These are phyloP conservation scores for Pelodiscus sinensis DNA, from an alignment of 2,113 vertebrate species.

Conservation along the genomic window DNA sequence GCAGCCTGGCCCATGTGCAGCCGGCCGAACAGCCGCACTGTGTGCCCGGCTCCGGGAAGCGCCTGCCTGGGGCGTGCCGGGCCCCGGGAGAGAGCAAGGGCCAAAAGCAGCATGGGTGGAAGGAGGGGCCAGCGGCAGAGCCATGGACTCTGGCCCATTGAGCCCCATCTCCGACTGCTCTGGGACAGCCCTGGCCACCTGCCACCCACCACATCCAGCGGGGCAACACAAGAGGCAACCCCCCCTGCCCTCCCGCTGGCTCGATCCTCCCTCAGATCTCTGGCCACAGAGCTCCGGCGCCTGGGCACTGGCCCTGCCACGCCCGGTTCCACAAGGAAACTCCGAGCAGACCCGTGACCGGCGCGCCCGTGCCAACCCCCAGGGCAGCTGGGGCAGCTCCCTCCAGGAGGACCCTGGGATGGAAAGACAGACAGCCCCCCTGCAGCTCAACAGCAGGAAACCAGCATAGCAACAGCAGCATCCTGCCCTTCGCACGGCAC, in stretches of 20 bases:
- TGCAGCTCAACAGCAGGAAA: background rate
- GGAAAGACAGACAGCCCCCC: background rate
- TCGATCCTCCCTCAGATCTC: background rate
- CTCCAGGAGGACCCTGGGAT: background rate
- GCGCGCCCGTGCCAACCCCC: background rate
- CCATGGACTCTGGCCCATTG: background rate
- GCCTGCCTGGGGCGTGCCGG: constrained; percentile 3
- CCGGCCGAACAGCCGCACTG: background rate
- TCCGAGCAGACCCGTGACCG: background rate
- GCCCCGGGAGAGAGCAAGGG: background rate
- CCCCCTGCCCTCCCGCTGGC: no score
- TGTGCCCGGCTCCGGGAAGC: constrained; percentile 19
- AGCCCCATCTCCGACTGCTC: background rate
- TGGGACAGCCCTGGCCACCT: no score
- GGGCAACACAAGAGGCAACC: no score
- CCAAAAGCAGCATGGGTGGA: fast-evolving
- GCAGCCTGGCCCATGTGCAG: fast-evolving
- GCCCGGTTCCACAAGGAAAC: no score
- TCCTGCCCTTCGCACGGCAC: no score
- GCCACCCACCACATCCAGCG: no score
- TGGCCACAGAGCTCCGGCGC: background rate
- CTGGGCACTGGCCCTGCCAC: fast-evolving
- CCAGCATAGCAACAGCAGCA: no score
- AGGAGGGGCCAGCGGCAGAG: fast-evolving
- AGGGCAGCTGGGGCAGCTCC: background rate